Percentiles rank a stretch among this genome's conserved stretches.
Evolutionary conservation across 2,113 vertebrate species (phyloP).

Genomic region (Pao palembangensis): DNA sequence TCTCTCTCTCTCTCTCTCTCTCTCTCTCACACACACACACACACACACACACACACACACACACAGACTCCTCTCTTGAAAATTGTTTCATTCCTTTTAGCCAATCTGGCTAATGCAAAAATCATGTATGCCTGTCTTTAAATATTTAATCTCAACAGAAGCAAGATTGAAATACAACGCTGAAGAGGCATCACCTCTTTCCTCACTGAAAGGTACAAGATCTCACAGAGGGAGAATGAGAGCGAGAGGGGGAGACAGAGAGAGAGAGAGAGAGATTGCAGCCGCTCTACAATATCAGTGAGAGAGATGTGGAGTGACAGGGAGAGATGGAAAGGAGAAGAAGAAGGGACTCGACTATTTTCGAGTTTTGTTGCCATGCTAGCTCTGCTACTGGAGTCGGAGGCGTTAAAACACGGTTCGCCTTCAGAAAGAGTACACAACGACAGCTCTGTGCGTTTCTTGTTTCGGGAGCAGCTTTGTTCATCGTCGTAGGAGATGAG

Average conservation of each 20-base stretch:
- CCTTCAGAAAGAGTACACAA: constrained; percentile 48
- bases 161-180: constrained; percentile 70
- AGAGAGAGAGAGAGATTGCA: constrained; percentile 16
- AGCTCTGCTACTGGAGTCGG: constrained; percentile 39
- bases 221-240: constrained; percentile 28
- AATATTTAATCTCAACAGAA: constrained; percentile 77
- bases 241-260: constrained; percentile 7
- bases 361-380: constrained; percentile 52
- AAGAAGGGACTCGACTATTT: constrained; percentile 52
- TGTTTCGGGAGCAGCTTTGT: constrained; percentile 45
- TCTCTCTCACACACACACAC: not conserved
- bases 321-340: constrained; percentile 27
- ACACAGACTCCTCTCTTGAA: constrained; percentile 42
- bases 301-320: constrained; percentile 36
- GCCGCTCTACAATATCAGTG: constrained; percentile 53
- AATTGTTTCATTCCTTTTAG: constrained; percentile 73
- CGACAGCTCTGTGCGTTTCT: constrained; percentile 26
- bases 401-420: constrained; percentile 58
- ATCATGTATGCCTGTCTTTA: constrained; percentile 74
- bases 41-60: not conserved
- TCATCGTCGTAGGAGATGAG: constrained; percentile 43
- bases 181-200: constrained; percentile 60
- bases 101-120: constrained; percentile 79
- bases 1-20: not conserved
- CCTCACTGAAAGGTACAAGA: constrained; percentile 60